These are phyloP conservation scores for Xiphophorus maculatus DNA, from an alignment of 2,113 vertebrate species.

Conservation along the genomic window DNA sequence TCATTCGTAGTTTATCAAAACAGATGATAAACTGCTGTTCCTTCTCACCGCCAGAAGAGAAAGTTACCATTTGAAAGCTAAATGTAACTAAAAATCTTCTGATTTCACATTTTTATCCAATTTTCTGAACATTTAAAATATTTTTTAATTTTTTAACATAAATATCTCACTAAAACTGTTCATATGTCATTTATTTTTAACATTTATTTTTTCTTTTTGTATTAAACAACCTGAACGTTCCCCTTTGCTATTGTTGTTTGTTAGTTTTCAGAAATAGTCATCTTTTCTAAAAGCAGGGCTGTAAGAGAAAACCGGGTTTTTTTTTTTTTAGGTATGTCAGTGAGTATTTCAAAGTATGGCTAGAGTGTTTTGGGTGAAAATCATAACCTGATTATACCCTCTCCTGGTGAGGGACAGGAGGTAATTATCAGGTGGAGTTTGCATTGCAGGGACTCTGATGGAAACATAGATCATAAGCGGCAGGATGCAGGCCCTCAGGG, in stretches of 20 bases:
- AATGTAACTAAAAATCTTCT: too few species aligned
- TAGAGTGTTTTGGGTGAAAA: constrained; percentile 64
- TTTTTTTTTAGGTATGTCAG: constrained; percentile 46
- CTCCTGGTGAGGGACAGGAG: constrained; percentile 61
- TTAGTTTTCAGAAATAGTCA: too few species aligned
- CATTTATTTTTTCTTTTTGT: too few species aligned
- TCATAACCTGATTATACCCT: constrained; percentile 68
- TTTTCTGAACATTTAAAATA: too few species aligned
- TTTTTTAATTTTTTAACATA: too few species aligned
- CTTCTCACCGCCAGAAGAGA: not conserved
- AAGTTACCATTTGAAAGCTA: constrained; percentile 21
- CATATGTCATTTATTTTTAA: too few species aligned
- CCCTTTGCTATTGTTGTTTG: too few species aligned
- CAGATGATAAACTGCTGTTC: constrained; percentile 6
- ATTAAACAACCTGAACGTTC: too few species aligned
- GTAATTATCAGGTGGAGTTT: constrained; percentile 63
- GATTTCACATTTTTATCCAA: too few species aligned
- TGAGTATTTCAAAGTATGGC: constrained; percentile 54
- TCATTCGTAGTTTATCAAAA: constrained; percentile 3
- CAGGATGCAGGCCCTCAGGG: constrained; percentile 45
- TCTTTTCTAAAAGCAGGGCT: too few species aligned
- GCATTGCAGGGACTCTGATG: constrained; percentile 44
- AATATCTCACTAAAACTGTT: too few species aligned
- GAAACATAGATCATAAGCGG: constrained; percentile 53
- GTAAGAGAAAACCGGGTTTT: constrained; percentile 12